Evolutionary conservation across 2,797 vertebrate species (phyloP).

Genomic region (Propithecus deckenii): DNA sequence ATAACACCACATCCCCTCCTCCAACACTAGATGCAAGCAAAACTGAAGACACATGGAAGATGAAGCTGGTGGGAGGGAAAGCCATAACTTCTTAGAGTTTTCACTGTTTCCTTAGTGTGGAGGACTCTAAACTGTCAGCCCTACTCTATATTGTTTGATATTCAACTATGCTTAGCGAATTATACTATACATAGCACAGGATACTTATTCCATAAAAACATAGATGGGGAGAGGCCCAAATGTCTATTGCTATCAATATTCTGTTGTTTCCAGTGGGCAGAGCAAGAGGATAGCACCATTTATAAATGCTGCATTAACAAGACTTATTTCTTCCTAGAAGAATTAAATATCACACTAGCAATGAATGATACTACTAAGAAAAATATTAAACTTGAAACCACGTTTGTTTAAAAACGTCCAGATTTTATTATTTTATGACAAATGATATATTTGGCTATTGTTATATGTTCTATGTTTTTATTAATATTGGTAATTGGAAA

Average conservation of each 20-base stretch:
- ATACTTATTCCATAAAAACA: neutral
- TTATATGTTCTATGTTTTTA: neutral
- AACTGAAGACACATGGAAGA: neutral
- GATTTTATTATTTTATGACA: neutral
- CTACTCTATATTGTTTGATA: neutral
- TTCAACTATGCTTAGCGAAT: neutral
- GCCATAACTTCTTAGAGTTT: neutral
- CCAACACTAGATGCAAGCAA: neutral
- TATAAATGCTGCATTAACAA: neutral
- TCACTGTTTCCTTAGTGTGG: neutral
- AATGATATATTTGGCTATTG: neutral
- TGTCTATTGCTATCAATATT: neutral
- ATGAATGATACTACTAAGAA: neutral
- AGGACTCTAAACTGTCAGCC: neutral
- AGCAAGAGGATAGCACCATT: neutral
- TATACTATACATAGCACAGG: neutral
- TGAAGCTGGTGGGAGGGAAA: neutral
- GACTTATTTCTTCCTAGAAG: neutral
- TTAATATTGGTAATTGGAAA: neutral
- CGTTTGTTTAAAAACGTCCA: neutral
- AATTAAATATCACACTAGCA: neutral
- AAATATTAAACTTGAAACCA: slow-evolving; percentile 6
- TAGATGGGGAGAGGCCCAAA: neutral
- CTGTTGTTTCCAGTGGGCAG: neutral
- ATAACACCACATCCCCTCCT: neutral